Evolutionary conservation across 2,888 invertebrate species (phyloP), one percentile per base, ranked within the genome.

Genomic region (Acleris literana): DNA sequence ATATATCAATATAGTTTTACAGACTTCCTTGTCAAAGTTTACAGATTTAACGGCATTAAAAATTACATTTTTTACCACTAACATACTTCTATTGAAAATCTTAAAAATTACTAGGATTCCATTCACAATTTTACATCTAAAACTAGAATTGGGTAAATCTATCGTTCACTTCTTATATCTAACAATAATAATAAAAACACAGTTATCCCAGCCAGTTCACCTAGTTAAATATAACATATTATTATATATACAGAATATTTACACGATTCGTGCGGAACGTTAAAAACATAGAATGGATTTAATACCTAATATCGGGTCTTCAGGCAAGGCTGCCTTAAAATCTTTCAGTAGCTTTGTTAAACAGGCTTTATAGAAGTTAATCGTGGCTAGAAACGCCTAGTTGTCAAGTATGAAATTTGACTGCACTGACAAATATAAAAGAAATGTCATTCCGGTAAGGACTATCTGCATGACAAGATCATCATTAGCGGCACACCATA

Each of bases 71-170:
- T 74, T 58, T 58, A 63, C 13, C 13, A 44, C 29, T 76, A 74
- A 69, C 63, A 72, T 78, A 62, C 74, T 79, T 82, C 78, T 78
- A 83, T 33, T 83, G 72, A 83, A 80, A 78, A 82, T 77, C 86
- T 86, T 88, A 88, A 74, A 78, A 75, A 78, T 81, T 90, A 90
- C 81, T 90, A 90, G 90, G 90, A 90, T 88, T 65, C 81, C 88
- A 82, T 86, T 89, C 84, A 84, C 81, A 84, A 87, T 86, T 51
- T 80, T 86, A 87, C 84, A 87, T 74, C 80, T 87, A 86, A 61
- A 70, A 70, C 74, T 76, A 78, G 68, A 48, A 56, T 53, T 43
- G 46, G 68, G 66, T 73, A 76, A 75, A 76, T 75, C 75, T 76
- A 78, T 76, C 74, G 70, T 74, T 80, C 74, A 79, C 72, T 78